Conservation (phyloP, 2,888 invertebrate species). For the Rapana venosa region DNA sequence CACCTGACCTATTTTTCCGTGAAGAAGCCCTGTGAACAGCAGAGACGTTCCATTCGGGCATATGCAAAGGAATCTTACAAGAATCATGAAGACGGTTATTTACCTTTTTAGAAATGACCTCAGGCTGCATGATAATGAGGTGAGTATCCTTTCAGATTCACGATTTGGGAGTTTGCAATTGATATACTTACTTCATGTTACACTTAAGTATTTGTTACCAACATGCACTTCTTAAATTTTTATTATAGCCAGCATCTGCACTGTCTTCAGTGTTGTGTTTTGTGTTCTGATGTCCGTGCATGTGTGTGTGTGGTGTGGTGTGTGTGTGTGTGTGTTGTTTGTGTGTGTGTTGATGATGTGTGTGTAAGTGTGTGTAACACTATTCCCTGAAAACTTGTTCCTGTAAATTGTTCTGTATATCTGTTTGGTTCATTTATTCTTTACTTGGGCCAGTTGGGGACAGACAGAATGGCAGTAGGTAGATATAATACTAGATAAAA, state of each 20-base stretch:
- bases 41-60: background rate
- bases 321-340: background rate
- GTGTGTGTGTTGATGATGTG: conserved; percentile 21
- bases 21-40: background rate
- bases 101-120: conserved; percentile 71
- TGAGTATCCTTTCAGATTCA: conserved; percentile 40
- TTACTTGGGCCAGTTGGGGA: no score
- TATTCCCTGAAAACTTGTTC: no score
- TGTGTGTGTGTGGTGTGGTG: background rate
- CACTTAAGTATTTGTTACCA: background rate
- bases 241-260: background rate
- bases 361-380: background rate
- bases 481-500: no score
- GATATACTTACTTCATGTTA: background rate
- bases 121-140: conserved; percentile 72
- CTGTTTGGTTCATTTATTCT: background rate
- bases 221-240: background rate
- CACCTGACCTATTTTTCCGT: background rate
- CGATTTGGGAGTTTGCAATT: background rate
- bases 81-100: conserved; percentile 54
- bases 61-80: conserved; percentile 11
- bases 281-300: background rate
- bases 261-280: background rate
- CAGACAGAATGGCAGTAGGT: no score
- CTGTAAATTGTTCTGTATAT: background rate